Conservation (phyloP, 2,888 invertebrate species). For the Lycocerus yunnanus region DNA sequence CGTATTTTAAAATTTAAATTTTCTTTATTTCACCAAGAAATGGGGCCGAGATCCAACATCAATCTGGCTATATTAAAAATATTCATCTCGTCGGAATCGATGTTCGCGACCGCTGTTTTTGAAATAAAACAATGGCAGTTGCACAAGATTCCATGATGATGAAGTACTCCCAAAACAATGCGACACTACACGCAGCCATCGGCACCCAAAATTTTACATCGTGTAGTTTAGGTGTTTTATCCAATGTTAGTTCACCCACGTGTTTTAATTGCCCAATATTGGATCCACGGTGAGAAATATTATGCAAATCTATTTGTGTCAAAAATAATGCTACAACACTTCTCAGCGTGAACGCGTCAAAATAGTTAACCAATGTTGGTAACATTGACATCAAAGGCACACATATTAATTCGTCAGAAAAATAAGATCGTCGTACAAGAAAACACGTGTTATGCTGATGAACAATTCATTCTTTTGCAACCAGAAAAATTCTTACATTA, state of each 20-base stretch:
- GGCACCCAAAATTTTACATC: neutral
- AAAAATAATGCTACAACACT: neutral
- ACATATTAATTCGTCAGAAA: neutral
- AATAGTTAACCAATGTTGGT: neutral
- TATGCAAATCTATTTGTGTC: neutral
- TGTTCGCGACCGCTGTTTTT: neutral
- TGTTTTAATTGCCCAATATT: neutral
- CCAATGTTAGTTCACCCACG: neutral
- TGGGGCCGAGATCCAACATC: neutral
- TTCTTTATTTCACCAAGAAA: neutral
- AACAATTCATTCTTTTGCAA: constrained; percentile 38
- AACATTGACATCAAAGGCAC: neutral
- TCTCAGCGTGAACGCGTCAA: neutral
- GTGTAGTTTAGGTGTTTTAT: neutral
- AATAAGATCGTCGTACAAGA: constrained; percentile 22
- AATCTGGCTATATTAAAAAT: neutral
- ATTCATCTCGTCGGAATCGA: neutral
- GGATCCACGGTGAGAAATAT: neutral
- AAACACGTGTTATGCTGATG: constrained; percentile 41
- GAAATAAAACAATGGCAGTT: neutral
- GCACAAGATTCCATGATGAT: too few relatives aligned
- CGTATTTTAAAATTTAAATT: neutral
- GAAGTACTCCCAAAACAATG: neutral
- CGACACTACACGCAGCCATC: too few relatives aligned
- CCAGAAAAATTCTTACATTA: constrained; percentile 27